Percentiles rank a stretch among this genome's conserved stretches.
phyloP scores from a whole-genome alignment of 2,113 vertebrate species.

The Corythaeola cristata region DNA sequence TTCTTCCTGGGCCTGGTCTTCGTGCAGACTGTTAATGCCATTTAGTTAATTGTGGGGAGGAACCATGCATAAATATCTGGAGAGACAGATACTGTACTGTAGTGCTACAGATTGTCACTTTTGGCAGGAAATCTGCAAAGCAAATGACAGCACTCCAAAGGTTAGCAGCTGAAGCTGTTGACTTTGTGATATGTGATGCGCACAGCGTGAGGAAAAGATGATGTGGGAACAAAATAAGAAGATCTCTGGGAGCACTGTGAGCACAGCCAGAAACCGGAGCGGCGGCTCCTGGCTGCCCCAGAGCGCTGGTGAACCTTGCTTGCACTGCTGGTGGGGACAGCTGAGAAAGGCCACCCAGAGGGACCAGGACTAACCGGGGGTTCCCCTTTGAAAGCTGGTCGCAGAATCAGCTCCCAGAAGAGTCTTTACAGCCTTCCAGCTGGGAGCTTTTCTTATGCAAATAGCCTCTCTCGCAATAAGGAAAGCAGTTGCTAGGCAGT shows the following conservation, averaged over 20 bases:
- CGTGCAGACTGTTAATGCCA: neutral
- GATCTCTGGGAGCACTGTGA: constrained; percentile 26
- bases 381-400: constrained; percentile 59
- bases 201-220: constrained; percentile 27
- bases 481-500: constrained; percentile 76
- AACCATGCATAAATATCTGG: neutral
- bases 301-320: neutral
- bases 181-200: constrained; percentile 35
- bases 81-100: neutral
- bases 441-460: constrained; percentile 72
- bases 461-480: constrained; percentile 64
- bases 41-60: neutral
- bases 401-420: constrained; percentile 34
- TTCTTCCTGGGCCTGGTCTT: neutral
- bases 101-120: neutral
- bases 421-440: constrained; percentile 51
- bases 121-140: neutral
- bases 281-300: neutral
- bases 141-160: constrained; percentile 20
- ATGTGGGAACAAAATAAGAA: constrained; percentile 45
- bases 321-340: neutral
- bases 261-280: neutral
- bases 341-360: constrained; percentile 48
- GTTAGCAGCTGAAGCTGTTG: constrained; percentile 47
- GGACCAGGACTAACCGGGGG: neutral